Base-by-base conservation (phyloP, 2,113 vertebrate species). In the Smithornis capensis region DNA sequence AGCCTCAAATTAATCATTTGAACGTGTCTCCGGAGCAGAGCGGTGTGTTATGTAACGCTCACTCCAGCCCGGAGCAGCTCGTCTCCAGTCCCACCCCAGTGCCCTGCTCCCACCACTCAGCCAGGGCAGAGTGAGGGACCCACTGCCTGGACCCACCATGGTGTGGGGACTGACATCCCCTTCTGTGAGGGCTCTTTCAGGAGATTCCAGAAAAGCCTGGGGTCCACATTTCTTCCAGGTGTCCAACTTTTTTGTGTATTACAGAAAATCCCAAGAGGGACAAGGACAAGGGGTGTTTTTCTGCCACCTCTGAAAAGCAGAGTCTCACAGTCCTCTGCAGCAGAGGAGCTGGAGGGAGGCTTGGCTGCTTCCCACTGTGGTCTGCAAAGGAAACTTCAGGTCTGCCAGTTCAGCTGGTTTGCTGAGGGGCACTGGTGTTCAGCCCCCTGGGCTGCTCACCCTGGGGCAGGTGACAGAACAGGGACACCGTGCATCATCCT, bases 1-100 rank as follows among this genome's bases (percentile, higher is more conserved):
- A 88, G 95, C 88, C 96, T 92, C 96, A 77, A 94, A 97, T 97
- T 96, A 95, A 97, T 97, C 97, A 97, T 78, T 75, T 22, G 93
- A 95, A 90, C 62, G 87, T 88, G 91, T 83, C 96, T 95, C 96
- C 35, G 71, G 94, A 95, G 87, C 64, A 0, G 47, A 49, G 62
- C 74, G 10, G 75, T 1, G 85, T 69, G 73, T 98, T 98, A 98
- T 97, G 96, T 98, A 98, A 98, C 84, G 31, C 7, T n/a, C 33
- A 4, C 42, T 91, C 94, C 92, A 5, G 31, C 77, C 78, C 9
- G 0, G 52, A 76, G 2, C 5, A 0, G 67, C 63, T 71, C 62
- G 2, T 9, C 79, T 70, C 50, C 9, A 0, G 14, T 38, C 91
- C 13, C 49, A 14, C 15, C 87, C 65, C 37, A 0, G 9, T 45